Evolutionary conservation across 2,113 vertebrate species (phyloP), one percentile per base, ranked within the genome.

Genomic region (Alouatta palliata): DNA sequence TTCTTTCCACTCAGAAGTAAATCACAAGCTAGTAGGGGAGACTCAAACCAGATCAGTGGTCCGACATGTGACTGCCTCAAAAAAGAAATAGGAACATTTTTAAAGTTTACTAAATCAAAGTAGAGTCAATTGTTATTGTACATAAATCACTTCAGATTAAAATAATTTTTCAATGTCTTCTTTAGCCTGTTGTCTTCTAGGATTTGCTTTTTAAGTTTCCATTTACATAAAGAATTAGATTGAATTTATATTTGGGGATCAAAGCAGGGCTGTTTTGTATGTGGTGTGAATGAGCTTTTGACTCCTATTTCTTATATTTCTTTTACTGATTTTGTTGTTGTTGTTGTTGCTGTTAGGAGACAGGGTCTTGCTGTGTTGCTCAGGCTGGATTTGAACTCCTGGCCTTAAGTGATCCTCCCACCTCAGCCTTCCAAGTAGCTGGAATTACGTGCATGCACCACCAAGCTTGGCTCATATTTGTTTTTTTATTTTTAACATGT

Each of bases 211-310:
- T 94, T 95, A 86, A 75, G 87, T 76, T 90, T 96, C 25, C 91
- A 17, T 97, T 96, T 87, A 70, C 35, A 11, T 70, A 93, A 95
- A 97, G 76, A 6, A 49, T 84, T 76, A 94, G 87, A 76, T 79
- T 88, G 70, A 84, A 92, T 97, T 85, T 82, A 73, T 9, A 85
- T 66, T 93, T 30, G n/a, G 76, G 25, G 23, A 92, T 93, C 75
- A 76, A 95, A 91, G 92, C 95, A 92, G 58, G 32, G 35, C 85
- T 40, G 40, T 93, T 91, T 92, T 88, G 61, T 83, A 45, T 95
- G 66, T 92, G 75, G 27, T 13, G 2, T 90, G 79, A 95, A 87
- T 90, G 52, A 30, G 21, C 49, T 96, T 97, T 93, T 94, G 47
- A 96, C 45, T 27, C 43, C 8, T 47, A 7, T 25, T 4, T 77